Conservation (phyloP, 2,113 vertebrate species). For the Dicerorhinus sumatrensis region DNA sequence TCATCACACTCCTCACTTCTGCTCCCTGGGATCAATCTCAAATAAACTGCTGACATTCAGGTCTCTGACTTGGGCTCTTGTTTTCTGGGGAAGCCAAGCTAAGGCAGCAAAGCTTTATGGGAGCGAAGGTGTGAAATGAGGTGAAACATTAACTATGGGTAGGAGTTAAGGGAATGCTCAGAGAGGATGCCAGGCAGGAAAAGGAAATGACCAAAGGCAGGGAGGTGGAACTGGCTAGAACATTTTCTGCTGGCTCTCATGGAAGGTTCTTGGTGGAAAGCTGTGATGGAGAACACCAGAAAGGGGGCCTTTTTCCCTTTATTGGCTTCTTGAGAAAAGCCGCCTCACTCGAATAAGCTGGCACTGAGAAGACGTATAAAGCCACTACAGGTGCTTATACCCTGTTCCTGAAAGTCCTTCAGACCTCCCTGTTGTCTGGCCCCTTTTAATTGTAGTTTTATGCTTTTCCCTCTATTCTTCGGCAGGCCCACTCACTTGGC, state of each 20-base stretch:
- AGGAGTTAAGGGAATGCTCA: neutral
- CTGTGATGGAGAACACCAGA: neutral
- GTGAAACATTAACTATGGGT: neutral
- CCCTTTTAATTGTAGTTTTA: neutral
- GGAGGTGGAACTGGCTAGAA: neutral
- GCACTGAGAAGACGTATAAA: neutral
- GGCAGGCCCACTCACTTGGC: neutral
- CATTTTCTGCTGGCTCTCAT: conserved; percentile 20
- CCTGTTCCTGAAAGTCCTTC: neutral
- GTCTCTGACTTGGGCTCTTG: conserved; percentile 21
- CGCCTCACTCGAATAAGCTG: neutral
- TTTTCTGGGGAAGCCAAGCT: neutral
- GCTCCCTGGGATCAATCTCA: neutral
- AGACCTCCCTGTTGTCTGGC: fast-evolving
- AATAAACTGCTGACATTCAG: neutral
- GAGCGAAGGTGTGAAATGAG: neutral
- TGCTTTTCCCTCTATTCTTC: neutral
- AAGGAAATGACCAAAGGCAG: neutral
- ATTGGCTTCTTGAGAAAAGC: conserved; percentile 20
- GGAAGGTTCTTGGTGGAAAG: neutral
- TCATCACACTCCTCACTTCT: neutral
- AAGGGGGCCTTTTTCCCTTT: neutral
- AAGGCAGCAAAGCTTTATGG: neutral
- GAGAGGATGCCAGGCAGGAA: neutral
- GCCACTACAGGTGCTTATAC: neutral